Conservation (phyloP, 2,797 vertebrate species). For the Pangasius djambal region DNA sequence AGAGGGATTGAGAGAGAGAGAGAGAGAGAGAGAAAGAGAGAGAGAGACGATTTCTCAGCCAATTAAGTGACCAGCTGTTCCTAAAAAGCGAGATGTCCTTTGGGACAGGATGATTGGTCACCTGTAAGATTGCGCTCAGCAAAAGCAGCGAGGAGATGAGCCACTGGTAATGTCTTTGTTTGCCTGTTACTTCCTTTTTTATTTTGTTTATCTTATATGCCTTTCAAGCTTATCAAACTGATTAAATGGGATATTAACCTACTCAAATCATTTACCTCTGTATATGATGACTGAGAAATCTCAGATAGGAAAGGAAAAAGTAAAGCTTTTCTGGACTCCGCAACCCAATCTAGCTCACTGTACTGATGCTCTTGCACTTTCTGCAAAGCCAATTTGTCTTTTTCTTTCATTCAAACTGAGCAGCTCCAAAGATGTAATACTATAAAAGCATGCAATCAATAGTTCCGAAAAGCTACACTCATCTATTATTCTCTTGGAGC, state of each 20-base stretch:
- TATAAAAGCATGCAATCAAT: conserved; percentile 86
- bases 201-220: conserved; percentile 39
- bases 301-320: not conserved
- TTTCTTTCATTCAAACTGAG: conserved; percentile 69
- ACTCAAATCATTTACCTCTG: not conserved
- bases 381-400: conserved; percentile 77
- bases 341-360: conserved; percentile 64
- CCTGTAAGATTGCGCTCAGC: conserved; percentile 54
- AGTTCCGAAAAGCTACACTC: conserved; percentile 72
- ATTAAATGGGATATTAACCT: conserved; percentile 20
- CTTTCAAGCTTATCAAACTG: conserved; percentile 18
- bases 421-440: conserved; percentile 81
- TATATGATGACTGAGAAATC: not conserved
- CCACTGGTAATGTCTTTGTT: conserved; percentile 54
- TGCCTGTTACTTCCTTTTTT: conserved; percentile 51
- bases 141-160: conserved; percentile 40
- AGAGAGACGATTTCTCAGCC: conserved; percentile 42
- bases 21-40: conserved; percentile 18
- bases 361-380: conserved; percentile 76
- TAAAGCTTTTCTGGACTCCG: not conserved
- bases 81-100: conserved; percentile 49
- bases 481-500: conserved; percentile 76
- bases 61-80: conserved; percentile 63
- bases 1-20: conserved; percentile 17
- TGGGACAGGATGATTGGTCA: conserved; percentile 56